phyloP scores from a whole-genome alignment of 2,113 vertebrate genomes.

The Sylvia atricapilla region DNA sequence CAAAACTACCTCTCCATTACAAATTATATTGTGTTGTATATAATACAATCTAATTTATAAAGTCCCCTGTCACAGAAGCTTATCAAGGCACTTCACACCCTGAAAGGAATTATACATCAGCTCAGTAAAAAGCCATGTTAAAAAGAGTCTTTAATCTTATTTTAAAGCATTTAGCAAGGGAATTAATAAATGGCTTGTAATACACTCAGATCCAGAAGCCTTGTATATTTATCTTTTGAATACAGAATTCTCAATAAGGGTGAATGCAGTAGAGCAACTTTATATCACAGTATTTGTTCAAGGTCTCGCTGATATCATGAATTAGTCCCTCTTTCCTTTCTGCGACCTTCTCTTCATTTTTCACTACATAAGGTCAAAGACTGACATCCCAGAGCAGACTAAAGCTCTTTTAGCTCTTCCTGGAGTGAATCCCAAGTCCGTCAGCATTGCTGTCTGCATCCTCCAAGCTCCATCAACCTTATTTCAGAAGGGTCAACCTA shows the following conservation, averaged over 20 bases:
- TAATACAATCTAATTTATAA: slow-evolving; percentile 23
- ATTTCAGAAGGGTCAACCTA: background rate
- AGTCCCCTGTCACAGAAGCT: slow-evolving; percentile 4
- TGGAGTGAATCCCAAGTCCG: background rate
- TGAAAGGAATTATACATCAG: slow-evolving; percentile 19
- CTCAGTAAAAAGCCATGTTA: slow-evolving; percentile 6
- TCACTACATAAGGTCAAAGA: background rate
- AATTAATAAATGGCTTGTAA: background rate
- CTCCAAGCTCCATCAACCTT: background rate
- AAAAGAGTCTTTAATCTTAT: slow-evolving; percentile 40
- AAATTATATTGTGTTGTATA: background rate
- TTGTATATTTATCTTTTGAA: slow-evolving; percentile 29
- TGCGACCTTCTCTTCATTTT: background rate
- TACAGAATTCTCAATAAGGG: background rate
- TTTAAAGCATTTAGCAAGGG: slow-evolving; percentile 39
- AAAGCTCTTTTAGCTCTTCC: background rate
- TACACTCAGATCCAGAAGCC: background rate
- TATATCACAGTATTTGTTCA: background rate
- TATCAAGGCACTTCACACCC: background rate
- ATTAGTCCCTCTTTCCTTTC: background rate
- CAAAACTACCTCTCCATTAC: background rate
- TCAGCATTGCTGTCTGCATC: background rate
- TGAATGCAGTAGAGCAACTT: background rate
- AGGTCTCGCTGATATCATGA: background rate
- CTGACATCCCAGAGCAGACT: background rate